Evolutionary conservation across 2,797 vertebrate species (phyloP).

Genomic region (Liparis tanakae): DNA sequence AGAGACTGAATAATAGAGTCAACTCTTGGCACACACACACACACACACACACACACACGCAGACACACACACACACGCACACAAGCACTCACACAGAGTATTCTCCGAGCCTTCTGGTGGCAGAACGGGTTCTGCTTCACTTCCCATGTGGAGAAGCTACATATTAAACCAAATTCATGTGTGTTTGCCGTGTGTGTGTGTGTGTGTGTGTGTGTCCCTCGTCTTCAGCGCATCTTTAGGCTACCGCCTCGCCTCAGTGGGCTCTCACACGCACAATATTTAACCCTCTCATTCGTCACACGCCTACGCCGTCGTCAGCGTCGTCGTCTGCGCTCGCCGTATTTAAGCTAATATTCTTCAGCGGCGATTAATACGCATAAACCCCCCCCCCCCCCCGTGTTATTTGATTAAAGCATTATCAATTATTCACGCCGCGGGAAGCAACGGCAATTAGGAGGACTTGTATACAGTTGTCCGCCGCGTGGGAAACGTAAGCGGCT

Average conservation of each 20-base stretch:
- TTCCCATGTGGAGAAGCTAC: constrained; percentile 78
- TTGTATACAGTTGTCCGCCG: constrained; percentile 50
- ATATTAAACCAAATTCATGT: constrained; percentile 80
- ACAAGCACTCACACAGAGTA: no score
- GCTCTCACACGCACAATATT: constrained; percentile 74
- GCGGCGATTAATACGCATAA: constrained; percentile 10
- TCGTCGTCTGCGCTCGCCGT: constrained; percentile 36
- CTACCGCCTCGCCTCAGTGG: constrained; percentile 67
- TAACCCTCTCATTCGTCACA: constrained; percentile 66
- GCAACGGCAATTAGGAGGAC: constrained; percentile 47
- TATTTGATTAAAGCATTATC: constrained; percentile 56
- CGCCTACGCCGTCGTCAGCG: constrained; percentile 45
- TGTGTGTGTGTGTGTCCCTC: constrained; percentile 28
- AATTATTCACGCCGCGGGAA: constrained; percentile 65
- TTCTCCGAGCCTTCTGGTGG: constrained; percentile 60
- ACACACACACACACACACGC: constrained; percentile 37
- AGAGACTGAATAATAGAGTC: constrained; percentile 78
- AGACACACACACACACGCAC: constrained; percentile 17
- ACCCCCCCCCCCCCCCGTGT: not conserved
- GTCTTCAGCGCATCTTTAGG: constrained; percentile 72
- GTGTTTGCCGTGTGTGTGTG: constrained; percentile 34
- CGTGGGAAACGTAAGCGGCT: constrained; percentile 56
- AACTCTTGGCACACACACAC: constrained; percentile 33
- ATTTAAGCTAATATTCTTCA: not conserved
- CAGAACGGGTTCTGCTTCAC: constrained; percentile 79